A percentile compares a stretch with the other conserved stretches of the same genome.
Evolutionary conservation across 23 tunicate species (phyloP).

Genomic region (Corella eumyota): DNA sequence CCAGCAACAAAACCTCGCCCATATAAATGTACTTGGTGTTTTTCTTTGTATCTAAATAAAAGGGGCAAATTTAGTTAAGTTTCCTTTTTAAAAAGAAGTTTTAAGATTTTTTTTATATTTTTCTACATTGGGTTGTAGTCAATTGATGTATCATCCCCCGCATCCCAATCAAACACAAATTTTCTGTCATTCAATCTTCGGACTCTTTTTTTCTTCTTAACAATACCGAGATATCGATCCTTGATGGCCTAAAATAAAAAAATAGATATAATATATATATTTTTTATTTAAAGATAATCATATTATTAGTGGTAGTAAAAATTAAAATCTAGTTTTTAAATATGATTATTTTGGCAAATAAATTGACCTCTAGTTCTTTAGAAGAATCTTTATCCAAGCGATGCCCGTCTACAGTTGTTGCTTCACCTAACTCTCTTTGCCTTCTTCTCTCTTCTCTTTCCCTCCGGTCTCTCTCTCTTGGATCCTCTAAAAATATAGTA

Average conservation of each 20-base stretch:
- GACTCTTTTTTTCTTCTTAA: conserved; percentile 88
- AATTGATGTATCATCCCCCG: conserved; percentile 98
- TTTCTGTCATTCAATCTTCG: conserved; percentile 95
- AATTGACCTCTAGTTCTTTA: conserved; percentile 59
- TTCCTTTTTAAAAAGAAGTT: not conserved
- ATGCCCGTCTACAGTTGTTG: conserved; percentile 19
- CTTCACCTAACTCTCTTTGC: conserved; percentile 51
- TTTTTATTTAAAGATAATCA: too few species aligned
- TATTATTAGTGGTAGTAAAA: too few species aligned
- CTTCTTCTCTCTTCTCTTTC: conserved; percentile 81
- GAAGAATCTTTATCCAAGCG: conserved; percentile 71
- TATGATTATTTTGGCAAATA: not conserved
- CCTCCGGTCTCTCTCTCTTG: conserved; percentile 73
- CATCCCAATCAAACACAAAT: conserved; percentile 99
- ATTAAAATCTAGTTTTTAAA: not conserved
- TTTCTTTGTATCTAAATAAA: conserved; percentile 59
- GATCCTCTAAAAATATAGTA: conserved; percentile 30
- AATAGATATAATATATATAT: not conserved
- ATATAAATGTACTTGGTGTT: conserved; percentile 87
- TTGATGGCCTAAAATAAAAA: conserved; percentile 61
- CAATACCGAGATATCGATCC: conserved; percentile 87
- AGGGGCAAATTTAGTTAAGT: not conserved
- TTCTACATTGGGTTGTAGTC: conserved; percentile 92
- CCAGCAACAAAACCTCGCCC: conserved; percentile 98
- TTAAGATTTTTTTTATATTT: not conserved